A percentile compares a stretch with the other conserved stretches of the same genome.
Evolutionary conservation across 2,113 vertebrate genomes (phyloP).

Genomic region (Fukomys damarensis): DNA sequence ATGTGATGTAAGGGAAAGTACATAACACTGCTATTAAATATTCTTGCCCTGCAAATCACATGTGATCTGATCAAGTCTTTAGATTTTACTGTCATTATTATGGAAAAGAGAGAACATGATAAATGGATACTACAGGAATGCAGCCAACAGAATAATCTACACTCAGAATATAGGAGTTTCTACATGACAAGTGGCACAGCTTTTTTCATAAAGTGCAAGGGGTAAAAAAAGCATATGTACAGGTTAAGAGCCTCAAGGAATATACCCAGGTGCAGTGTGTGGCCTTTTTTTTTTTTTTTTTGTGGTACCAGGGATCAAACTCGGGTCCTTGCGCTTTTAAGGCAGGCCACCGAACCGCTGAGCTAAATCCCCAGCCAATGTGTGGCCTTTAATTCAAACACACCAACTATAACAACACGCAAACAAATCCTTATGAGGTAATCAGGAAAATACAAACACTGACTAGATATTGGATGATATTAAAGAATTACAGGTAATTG

Average conservation of each 20-base stretch:
- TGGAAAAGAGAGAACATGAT: not conserved
- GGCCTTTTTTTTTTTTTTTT: no score
- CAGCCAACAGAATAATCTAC: not conserved
- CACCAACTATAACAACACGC: not conserved
- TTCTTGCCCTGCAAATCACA: not conserved
- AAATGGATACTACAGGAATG: not conserved
- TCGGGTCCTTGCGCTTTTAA: no score
- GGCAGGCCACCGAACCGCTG: no score
- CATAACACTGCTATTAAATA: not conserved
- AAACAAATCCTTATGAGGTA: not conserved
- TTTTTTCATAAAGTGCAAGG: not conserved
- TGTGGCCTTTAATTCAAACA: not conserved
- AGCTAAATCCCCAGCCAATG: no score
- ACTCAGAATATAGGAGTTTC: not conserved
- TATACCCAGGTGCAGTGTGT: not conserved
- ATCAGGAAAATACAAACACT: not conserved
- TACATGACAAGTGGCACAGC: not conserved
- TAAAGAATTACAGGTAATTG: not conserved
- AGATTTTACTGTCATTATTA: constrained; percentile 1
- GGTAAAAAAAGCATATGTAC: not conserved
- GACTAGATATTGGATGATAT: not conserved
- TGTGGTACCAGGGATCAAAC: no score
- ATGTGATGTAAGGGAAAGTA: not conserved
- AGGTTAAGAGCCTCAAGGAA: not conserved
- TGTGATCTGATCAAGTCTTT: not conserved